Evolutionary conservation across 2,888 invertebrate species (phyloP).

Genomic region (Sicus ferrugineus): DNA sequence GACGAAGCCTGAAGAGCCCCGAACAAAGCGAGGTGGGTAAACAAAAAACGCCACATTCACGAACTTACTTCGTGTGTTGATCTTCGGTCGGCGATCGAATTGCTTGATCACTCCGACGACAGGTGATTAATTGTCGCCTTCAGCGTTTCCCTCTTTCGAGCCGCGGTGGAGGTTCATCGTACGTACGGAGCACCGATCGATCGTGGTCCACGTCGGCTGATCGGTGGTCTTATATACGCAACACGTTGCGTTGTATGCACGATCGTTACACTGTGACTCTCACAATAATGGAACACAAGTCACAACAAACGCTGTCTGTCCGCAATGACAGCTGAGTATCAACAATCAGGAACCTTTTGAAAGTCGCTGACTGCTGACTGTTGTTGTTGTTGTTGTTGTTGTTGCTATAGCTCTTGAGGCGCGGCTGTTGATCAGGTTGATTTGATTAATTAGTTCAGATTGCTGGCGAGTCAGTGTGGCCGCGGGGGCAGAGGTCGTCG

Average conservation of each 20-base stretch:
- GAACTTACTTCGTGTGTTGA: not conserved
- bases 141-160: slow-evolving; percentile 37
- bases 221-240: not conserved
- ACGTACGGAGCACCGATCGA: slow-evolving; percentile 35
- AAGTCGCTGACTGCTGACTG: not conserved
- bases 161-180: slow-evolving; percentile 23
- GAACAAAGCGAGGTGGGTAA: too few species aligned
- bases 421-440: slow-evolving; percentile 27
- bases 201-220: slow-evolving; percentile 30
- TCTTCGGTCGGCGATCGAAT: slow-evolving; percentile 27
- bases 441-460: slow-evolving; percentile 30
- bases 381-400: not conserved
- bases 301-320: slow-evolving; percentile 17
- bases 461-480: not conserved
- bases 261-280: not conserved
- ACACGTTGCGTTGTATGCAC: not conserved
- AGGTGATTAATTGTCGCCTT: slow-evolving; percentile 57
- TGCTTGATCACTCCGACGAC: slow-evolving; percentile 47
- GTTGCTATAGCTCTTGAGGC: not conserved
- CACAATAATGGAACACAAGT: not conserved
- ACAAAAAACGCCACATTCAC: too few species aligned
- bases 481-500: not conserved
- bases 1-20: too few species aligned
- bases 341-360: not conserved
- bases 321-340: slow-evolving; percentile 20